These are phyloP conservation scores for Papilio helenus DNA, from an alignment of 1,140 invertebrate genomes.

Conservation along the genomic window DNA sequence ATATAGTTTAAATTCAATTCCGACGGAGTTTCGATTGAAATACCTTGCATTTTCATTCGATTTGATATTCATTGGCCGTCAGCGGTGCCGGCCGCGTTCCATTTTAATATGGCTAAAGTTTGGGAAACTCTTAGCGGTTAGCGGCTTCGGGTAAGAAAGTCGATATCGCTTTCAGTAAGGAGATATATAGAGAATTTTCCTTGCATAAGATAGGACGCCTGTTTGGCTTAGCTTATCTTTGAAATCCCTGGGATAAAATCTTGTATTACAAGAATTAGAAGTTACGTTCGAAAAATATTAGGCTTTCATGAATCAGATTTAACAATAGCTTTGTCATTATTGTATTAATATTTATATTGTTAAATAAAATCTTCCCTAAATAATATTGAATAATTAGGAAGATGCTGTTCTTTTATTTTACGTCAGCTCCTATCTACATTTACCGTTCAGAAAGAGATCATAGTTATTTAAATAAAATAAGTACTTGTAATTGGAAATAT, in stretches of 20 bases:
- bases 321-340: neutral
- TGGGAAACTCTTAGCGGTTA: neutral
- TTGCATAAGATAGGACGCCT: neutral
- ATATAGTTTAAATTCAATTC: neutral
- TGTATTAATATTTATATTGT: neutral
- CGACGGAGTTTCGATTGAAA: neutral
- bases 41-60: constrained; percentile 7
- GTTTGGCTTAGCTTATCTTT: neutral
- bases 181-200: neutral
- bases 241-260: neutral
- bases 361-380: neutral
- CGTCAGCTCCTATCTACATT: no score
- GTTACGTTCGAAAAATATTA: neutral
- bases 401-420: neutral
- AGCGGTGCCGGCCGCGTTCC: neutral
- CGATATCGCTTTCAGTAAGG: neutral
- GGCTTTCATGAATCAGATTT: neutral
- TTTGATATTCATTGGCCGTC: constrained; percentile 16
- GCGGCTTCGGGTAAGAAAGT: neutral
- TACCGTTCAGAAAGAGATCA: neutral
- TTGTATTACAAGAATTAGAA: neutral
- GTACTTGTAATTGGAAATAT: neutral
- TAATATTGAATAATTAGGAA: neutral
- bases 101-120: constrained; percentile 13
- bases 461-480: neutral